Base-by-base conservation (phyloP, 2,797 vertebrate genomes). In the Acrocephalus scirpaceus region DNA sequence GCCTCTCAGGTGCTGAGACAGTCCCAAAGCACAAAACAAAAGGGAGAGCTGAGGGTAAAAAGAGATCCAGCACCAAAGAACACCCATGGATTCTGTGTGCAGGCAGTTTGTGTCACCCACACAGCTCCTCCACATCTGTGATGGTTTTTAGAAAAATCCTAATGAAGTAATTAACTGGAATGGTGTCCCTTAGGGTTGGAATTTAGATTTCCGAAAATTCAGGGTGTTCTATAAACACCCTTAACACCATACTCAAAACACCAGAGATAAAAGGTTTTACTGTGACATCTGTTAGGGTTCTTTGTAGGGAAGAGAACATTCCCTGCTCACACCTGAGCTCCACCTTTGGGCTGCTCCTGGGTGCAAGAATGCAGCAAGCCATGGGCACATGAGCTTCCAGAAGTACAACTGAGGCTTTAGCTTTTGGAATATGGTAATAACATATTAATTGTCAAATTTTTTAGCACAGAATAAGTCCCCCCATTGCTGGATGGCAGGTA, bases 61-160 rank as follows among this genome's bases (percentile, higher is more conserved):
- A 58, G 16, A 66, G 66, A 12, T 29, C 18, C 73, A 87, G 80
- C 36, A 14, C 15, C 75, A 40, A 17, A 44, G 69, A 65, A 23
- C 38, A 44, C 11, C 44, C n/a, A 14, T 8, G 67, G 70, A 14
- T 45, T 45, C 62, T 1, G 1, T 7, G 3, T 47, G 54, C 60
- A 61, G 90, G 73, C 22, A 23, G 13, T 30, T 74, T 16, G 4
- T 72, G 73, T 45, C 80, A 21, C 8, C 34, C 54, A 48, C 40
- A 5, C 2, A 0, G 19, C 15, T 53, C 48, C 25, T 45, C 57
- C 78, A 26, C 0, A 0, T 14, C 17, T 36, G 21, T 5, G 36
- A 23, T 6, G 66, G 38, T 67, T 89, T 79, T 80, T n/a, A 65
- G 72, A 80, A n/a, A 21, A 40, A 47, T 14, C 40, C 51, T 19